Conservation (phyloP, 2,888 invertebrate species). For the Panzeria rudis region DNA sequence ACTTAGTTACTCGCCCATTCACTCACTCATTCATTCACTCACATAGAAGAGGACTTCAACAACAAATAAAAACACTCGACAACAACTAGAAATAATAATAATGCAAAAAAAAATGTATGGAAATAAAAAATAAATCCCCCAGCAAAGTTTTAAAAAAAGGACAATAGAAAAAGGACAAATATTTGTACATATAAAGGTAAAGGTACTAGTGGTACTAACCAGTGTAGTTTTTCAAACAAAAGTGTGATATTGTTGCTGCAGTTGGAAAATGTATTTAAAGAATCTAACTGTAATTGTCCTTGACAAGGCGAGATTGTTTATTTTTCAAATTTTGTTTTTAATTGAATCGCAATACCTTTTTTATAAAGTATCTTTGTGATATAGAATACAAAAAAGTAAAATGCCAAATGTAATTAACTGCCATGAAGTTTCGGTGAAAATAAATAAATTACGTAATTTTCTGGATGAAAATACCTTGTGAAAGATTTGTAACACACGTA, state of each 20-base stretch:
- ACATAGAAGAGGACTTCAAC: slow-evolving; percentile 34
- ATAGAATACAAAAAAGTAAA: not conserved
- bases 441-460: too few relatives aligned
- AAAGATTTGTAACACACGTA: not conserved
- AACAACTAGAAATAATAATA: slow-evolving; percentile 37
- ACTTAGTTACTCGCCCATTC: slow-evolving; percentile 20
- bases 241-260: not conserved
- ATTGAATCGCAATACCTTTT: not conserved
- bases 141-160: not conserved
- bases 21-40: slow-evolving; percentile 17
- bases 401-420: not conserved
- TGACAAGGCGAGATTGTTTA: not conserved
- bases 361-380: not conserved
- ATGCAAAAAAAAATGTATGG: not conserved
- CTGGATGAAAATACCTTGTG: too few relatives aligned
- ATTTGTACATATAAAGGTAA: slow-evolving; percentile 14
- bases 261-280: slow-evolving; percentile 4
- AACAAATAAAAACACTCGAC: slow-evolving; percentile 53
- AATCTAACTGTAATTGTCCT: slow-evolving; percentile 4
- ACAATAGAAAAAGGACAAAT: slow-evolving; percentile 37
- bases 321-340: not conserved
- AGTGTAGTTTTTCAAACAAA: not conserved
- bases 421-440: not conserved
- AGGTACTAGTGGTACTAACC: not conserved
- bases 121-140: slow-evolving; percentile 23